Percentiles rank a stretch among this genome's conserved stretches.
Evolutionary conservation across 2,113 vertebrate genomes (phyloP).

Genomic region (Cephalopholis sonnerati): DNA sequence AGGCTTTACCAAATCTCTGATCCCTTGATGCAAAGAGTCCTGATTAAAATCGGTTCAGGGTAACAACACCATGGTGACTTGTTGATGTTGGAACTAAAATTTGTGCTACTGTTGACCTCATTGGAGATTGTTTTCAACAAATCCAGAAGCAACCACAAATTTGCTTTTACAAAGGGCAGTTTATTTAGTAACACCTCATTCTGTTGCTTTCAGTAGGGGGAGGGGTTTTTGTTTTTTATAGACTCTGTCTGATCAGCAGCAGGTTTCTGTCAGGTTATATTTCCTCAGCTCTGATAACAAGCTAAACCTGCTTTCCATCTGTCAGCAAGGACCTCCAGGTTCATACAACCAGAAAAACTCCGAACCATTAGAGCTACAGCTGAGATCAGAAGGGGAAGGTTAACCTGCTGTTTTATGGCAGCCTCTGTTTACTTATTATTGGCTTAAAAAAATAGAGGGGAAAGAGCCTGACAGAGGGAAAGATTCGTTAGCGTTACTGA

Average conservation of each 20-base stretch:
- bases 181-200: constrained; percentile 36
- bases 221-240: constrained; percentile 7
- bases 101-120: neutral
- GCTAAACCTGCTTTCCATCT: constrained; percentile 68
- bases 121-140: constrained; percentile 3
- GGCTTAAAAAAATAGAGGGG: constrained; percentile 4
- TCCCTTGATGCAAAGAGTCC: neutral
- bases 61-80: neutral
- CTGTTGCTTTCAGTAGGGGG: constrained; percentile 3
- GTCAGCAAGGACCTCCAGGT: constrained; percentile 39
- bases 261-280: constrained; percentile 55
- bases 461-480: neutral
- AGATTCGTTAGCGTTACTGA: neutral
- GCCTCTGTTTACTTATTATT: constrained; percentile 9
- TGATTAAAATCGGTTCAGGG: neutral
- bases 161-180: constrained; percentile 1
- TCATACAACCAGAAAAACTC: constrained; percentile 18
- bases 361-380: neutral
- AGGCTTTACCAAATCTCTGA: neutral
- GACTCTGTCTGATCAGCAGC: constrained; percentile 34
- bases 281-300: constrained; percentile 62
- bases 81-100: neutral
- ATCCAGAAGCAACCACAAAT: neutral
- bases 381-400: constrained; percentile 17
- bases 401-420: constrained; percentile 17